Base-by-base conservation (phyloP, 2,888 invertebrate genomes). In the Cheilosia vernalis region DNA sequence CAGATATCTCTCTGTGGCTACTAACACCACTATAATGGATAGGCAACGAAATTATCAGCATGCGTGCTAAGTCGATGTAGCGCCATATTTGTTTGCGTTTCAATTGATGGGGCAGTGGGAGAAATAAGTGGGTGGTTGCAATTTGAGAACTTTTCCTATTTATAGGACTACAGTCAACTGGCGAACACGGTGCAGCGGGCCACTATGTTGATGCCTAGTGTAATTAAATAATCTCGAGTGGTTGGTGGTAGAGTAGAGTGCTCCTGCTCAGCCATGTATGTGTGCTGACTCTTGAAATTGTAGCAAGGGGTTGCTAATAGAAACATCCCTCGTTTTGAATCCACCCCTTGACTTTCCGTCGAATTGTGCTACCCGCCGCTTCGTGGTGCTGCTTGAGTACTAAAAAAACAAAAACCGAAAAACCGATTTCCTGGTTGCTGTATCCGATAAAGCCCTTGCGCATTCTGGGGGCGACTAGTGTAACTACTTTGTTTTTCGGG, bases 51-150 rank as follows among this genome's bases (percentile, higher is more conserved):
- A 40, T 40, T 44, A 42, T 55, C 64, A 66, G 66, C 74, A 76
- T 76, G 74, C 74, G 76, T 66, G 58, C 30, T 76, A 66, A 66
- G 44, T 58, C 27, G 19, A 49, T 42, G 21, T 30, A 66, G 21
- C 76, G 76, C 76, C 76, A 76, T 76, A 58, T 76, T 76, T 76
- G 47, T 60, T 58, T 66, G 49, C 37, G 17, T 17, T 49, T 70
- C 21, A 33, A 33, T 13, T 40, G 24, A 42, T 40, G 49, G 51
- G 60, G 19, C 9, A 61, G 17, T 21, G 21, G 17, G 9, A 13
- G 44, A 55, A n/a, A 56, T 15, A 37, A 5, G 63, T 53, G 73
- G 63, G 55, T 73, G 53, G 63, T 55, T 63, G 21, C 33, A 24
- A 63, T 21, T 63, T 15, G 10, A 53, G 4, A 42, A 37, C 7